A percentile compares a stretch with the other conserved stretches of the same genome.
Conservation (phyloP, 2,797 vertebrate species). For the Hybognathus amarus region DNA sequence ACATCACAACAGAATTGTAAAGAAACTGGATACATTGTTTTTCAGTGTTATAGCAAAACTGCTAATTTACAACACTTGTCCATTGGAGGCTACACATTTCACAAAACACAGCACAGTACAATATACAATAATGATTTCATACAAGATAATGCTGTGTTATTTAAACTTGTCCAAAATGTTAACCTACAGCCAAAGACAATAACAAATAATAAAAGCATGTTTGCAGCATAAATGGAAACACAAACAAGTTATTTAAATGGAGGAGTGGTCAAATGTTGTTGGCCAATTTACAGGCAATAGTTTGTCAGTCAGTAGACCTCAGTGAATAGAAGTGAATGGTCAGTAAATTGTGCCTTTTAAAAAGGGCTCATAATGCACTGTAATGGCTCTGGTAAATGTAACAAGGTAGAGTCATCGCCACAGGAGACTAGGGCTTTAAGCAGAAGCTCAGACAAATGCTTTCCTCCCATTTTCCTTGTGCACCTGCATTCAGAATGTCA, state of each 20-base stretch:
- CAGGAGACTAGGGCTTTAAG: conserved; percentile 50
- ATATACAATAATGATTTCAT: no score
- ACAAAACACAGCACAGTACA: no score
- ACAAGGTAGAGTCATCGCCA: conserved; percentile 46
- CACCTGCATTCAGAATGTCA: conserved; percentile 54
- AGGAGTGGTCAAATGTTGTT: conserved; percentile 28
- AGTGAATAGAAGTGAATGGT: conserved; percentile 43
- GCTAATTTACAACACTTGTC: no score
- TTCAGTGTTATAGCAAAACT: no score
- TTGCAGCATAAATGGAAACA: conserved; percentile 45
- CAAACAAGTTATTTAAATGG: conserved; percentile 46
- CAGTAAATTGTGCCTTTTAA: conserved; percentile 53
- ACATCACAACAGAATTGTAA: no score
- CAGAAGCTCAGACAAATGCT: conserved; percentile 48
- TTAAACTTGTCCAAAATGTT: neutral
- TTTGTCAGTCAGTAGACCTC: conserved; percentile 30
- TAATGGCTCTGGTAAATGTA: conserved; percentile 59
- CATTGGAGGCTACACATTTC: no score
- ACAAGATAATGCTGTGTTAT: neutral
- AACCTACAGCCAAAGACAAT: neutral
- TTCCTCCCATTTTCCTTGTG: conserved; percentile 38
- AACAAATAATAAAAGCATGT: conserved; percentile 19
- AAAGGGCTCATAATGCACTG: conserved; percentile 46
- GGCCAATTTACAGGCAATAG: conserved; percentile 40
- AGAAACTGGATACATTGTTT: no score